Percentiles rank a stretch among this genome's conserved stretches.
These are phyloP conservation scores for Sebastes kiyomatsui DNA, from an alignment of 2,797 vertebrate genomes.

Conservation along the genomic window DNA sequence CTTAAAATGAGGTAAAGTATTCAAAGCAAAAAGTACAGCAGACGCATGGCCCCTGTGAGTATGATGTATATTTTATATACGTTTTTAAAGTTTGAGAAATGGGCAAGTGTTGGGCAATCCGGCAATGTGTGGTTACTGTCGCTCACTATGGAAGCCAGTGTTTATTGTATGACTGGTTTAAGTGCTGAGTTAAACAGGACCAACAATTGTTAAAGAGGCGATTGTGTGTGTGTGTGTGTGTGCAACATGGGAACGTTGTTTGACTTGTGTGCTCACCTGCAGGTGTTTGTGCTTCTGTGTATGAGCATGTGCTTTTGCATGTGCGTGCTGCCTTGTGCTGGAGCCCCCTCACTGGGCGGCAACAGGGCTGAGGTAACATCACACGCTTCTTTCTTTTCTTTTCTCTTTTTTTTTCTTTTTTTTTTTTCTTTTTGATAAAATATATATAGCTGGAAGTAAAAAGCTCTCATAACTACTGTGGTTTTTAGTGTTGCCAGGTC, in stretches of 20 bases:
- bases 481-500: constrained; percentile 74
- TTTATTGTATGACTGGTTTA: neutral
- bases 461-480: constrained; percentile 69
- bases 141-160: neutral
- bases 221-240: neutral
- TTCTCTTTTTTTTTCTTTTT: neutral
- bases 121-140: neutral
- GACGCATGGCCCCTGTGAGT: neutral
- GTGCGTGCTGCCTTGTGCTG: constrained; percentile 40
- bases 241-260: neutral
- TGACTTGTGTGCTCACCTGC: constrained; percentile 29
- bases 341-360: constrained; percentile 69
- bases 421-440: constrained; percentile 24
- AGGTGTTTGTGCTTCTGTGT: constrained; percentile 39
- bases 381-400: constrained; percentile 32
- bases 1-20: neutral
- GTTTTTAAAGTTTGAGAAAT: neutral
- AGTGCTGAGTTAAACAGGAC: neutral
- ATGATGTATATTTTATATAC: neutral
- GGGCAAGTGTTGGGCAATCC: no score
- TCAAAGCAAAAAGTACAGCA: neutral
- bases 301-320: constrained; percentile 47
- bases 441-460: constrained; percentile 70
- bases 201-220: neutral
- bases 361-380: constrained; percentile 69